Evolutionary conservation across 1,140 invertebrate genomes (phyloP), one percentile per base, ranked within the genome.

Genomic region (Drosophila murphyi): DNA sequence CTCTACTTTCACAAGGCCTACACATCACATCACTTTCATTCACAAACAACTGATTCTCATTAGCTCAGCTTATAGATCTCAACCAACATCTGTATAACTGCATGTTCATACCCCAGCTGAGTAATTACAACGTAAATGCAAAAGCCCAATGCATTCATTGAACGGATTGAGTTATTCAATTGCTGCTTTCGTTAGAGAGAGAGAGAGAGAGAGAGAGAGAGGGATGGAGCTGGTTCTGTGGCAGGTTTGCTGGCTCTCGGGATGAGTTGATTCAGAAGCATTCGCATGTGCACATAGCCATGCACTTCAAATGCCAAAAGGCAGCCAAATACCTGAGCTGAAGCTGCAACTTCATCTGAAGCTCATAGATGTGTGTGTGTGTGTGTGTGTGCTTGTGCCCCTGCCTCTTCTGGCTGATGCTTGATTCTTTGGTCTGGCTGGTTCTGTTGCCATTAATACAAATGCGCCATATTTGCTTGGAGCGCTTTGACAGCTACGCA

Each of bases 121-220:
- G 80, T 83, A 79, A 79, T 83, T 83, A 77, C 73, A 67, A 80
- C 70, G 80, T 83, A 83, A 83, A 76, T 77, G 68, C 60, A 62
- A 56, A 56, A 32, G 61, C 61, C 60, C 54, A 59, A 45, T 57
- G 62, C 79, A 69, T 68, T 72, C 41, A 59, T 41, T 68, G 45
- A 71, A 65, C 59, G 54, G 78, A 80, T 76, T 81, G 62, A 72
- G 63, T 72, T 72, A 72, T 72, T 56, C 52, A 63, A 35, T 50
- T 43, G 47, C 59, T 31, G 47, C 28, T 28, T 12, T 47, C 37
- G 51, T 20, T 20, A 20, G 20, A 20, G 20, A 20, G 20, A 20
- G 20, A 20, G 20, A 20, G 20, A 20, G 20, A 20, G 20, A 20
- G 20, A 20, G 20, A 20, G 20, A 20, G 20, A 20, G 20, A 20